Percentiles rank a stretch among this genome's conserved stretches.
Conservation (phyloP, 2,888 invertebrate species). For the Eilema caniola region DNA sequence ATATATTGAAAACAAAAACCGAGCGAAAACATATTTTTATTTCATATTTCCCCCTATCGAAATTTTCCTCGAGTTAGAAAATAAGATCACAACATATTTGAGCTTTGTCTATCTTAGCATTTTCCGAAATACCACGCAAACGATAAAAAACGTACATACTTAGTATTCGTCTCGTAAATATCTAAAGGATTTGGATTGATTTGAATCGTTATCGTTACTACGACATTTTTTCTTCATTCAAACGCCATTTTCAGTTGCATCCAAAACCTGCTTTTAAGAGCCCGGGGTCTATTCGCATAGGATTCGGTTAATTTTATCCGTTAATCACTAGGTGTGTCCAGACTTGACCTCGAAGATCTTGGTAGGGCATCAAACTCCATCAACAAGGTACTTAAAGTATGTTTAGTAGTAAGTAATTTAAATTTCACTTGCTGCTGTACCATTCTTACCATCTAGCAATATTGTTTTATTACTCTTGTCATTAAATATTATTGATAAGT, state of each 20-base stretch:
- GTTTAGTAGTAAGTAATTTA: too few species aligned
- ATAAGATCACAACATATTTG: slow-evolving; percentile 48
- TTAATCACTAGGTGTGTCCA: too few species aligned
- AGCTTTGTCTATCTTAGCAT: slow-evolving; percentile 48
- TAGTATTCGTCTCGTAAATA: slow-evolving; percentile 21
- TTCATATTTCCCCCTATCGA: slow-evolving; percentile 23
- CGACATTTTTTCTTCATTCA: not conserved
- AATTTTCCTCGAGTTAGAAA: slow-evolving; percentile 36
- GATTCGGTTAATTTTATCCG: too few species aligned
- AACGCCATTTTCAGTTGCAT: not conserved
- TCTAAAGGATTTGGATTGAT: not conserved
- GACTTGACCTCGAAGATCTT: too few species aligned
- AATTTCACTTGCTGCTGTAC: too few species aligned
- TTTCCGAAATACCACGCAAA: slow-evolving; percentile 44
- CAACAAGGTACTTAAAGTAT: too few species aligned
- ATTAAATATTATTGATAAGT: too few species aligned
- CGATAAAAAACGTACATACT: slow-evolving; percentile 37
- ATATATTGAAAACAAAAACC: slow-evolving; percentile 39
- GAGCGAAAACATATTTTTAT: slow-evolving; percentile 35
- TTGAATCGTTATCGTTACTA: not conserved
- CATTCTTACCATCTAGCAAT: too few species aligned
- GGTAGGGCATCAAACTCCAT: too few species aligned
- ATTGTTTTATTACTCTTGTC: too few species aligned
- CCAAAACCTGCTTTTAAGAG: not conserved
- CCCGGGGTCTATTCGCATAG: not conserved